Base-by-base conservation (phyloP, 2,113 vertebrate species). In the Sakesphorus luctuosus region DNA sequence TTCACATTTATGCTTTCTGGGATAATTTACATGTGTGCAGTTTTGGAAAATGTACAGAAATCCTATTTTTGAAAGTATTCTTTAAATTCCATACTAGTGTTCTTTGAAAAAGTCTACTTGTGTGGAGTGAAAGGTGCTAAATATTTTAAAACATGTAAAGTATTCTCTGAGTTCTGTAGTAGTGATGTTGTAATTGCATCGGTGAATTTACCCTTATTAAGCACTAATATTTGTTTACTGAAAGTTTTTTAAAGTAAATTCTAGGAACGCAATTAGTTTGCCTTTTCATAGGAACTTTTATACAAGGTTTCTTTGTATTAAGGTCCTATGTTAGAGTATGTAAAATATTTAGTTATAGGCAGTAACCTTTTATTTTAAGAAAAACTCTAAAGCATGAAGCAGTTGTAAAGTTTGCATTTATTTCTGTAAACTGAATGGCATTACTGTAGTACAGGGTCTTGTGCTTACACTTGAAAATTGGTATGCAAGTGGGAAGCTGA, bases 401-500 rank as follows among this genome's bases (percentile, higher is more conserved):
- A 63, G 18, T 75, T 71, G 12, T 63, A 17, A 59, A 58, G 44
- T 85, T 73, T 73, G 4, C 10, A 16, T 82, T 91, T 52, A 69
- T 36, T 25, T 91, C 63, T 76, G 31, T 74, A 25, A 81, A 36
- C 9, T 80, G 67, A 88, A 91, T 62, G 58, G n/a, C 59, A 66
- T 58, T 59, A 77, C n/a, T 95, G 55, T 55, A 56, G 59, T 43
- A 40, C 7, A 79, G 68, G 31, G 43, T 38, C 31, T 89, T 3
- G 7, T 78, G 66, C 82, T 93, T 92, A 66, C 50, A 43, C 24
- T 49, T n/a, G 56, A 84, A 82, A 87, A 74, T 56, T 89, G 86
- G 85, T 96, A 97, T 97, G 96, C 87, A 79, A 93, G 97, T 94
- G 96, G 97, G 97, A 84, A 89, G 77, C 2, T 77, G 74, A 91